These are phyloP conservation scores for Periphyllus acericola DNA, from an alignment of 2,888 invertebrate species.

Conservation along the genomic window DNA sequence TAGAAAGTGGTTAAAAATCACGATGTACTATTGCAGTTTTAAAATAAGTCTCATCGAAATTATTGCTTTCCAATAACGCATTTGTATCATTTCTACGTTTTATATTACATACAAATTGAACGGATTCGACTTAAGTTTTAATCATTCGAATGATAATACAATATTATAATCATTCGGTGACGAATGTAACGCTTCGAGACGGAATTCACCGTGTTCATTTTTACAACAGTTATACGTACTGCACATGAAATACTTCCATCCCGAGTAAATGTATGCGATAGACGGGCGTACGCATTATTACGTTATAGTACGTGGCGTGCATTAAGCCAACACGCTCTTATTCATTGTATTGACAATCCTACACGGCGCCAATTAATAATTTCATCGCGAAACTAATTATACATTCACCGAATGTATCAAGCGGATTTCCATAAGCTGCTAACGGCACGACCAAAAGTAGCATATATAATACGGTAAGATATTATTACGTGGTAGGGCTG, in stretches of 20 bases:
- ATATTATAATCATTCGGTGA: neutral
- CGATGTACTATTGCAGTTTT: neutral
- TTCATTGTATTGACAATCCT: neutral
- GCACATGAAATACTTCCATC: neutral
- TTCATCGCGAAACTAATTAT: neutral
- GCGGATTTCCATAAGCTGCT: neutral
- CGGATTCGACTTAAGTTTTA: neutral
- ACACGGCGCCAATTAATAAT: neutral
- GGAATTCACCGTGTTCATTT: neutral
- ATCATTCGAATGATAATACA: neutral
- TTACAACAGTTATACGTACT: too few species aligned
- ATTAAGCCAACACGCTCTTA: neutral
- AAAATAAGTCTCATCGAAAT: neutral
- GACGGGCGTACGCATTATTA: neutral
- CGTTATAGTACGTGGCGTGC: neutral
- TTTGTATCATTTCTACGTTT: neutral
- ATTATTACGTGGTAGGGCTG: too few species aligned
- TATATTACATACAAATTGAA: neutral
- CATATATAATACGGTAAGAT: too few species aligned
- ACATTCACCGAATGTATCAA: neutral
- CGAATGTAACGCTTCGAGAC: neutral
- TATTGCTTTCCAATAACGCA: slow-evolving; percentile 9
- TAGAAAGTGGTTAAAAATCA: slow-evolving; percentile 34
- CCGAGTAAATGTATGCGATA: neutral
- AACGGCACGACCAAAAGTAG: neutral